These are phyloP conservation scores for Lithosia quadra DNA, from an alignment of 2,888 invertebrate genomes.

Conservation along the genomic window DNA sequence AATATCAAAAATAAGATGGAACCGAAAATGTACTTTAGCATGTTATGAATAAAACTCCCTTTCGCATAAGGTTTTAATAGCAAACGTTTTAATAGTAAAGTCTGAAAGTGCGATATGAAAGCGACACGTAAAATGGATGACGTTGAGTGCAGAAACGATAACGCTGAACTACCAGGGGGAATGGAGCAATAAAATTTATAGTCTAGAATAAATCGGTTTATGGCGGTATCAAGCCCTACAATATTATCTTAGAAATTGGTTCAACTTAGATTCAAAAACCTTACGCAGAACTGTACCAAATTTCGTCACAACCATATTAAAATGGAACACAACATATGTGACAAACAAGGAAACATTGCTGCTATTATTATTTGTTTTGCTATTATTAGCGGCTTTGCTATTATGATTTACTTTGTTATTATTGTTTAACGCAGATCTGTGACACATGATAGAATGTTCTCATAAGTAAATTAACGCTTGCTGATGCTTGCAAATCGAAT, in stretches of 20 bases:
- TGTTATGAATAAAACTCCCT: slow-evolving; percentile 14
- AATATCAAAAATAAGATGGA: slow-evolving; percentile 6
- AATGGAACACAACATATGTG: no score
- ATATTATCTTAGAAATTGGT: slow-evolving; percentile 12
- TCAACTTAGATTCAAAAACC: neutral
- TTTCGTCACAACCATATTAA: neutral
- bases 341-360: no score
- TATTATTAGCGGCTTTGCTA: no score
- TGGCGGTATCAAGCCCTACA: slow-evolving; percentile 20
- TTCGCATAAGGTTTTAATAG: slow-evolving; percentile 21
- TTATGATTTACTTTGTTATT: no score
- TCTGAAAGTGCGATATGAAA: slow-evolving; percentile 50
- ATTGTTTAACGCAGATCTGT: neutral
- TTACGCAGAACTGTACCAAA: neutral
- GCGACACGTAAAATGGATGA: slow-evolving; percentile 57
- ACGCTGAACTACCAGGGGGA: slow-evolving; percentile 49
- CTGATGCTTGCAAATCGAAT: neutral
- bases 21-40: slow-evolving; percentile 19
- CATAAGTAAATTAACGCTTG: neutral
- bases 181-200: slow-evolving; percentile 40
- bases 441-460: neutral
- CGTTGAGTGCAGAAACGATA: slow-evolving; percentile 56
- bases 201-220: slow-evolving; percentile 40
- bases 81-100: slow-evolving; percentile 59
- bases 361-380: no score